phyloP scores from a whole-genome alignment of 2,888 invertebrate species.

The Philonicus albiceps region DNA sequence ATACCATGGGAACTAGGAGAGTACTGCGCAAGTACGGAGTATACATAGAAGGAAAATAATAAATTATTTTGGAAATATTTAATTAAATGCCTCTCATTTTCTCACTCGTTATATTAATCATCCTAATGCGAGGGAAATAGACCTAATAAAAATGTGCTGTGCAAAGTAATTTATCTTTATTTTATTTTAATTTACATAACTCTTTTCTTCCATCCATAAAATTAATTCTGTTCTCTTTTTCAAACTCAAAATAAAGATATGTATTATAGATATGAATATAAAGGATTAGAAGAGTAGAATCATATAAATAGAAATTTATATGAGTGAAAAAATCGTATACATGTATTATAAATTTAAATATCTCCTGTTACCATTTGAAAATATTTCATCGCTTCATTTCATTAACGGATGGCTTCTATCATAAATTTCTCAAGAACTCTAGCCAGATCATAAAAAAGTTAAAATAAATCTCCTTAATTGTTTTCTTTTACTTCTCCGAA shows the following conservation, averaged over 20 bases:
- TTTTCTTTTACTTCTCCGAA: neutral
- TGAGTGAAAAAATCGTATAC: no score
- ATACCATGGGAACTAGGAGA: neutral
- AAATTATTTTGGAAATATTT: neutral
- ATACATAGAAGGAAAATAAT: neutral
- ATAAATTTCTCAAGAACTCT: neutral
- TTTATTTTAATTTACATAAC: no score
- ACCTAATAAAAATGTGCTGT: neutral
- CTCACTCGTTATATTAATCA: neutral
- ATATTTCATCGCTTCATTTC: neutral
- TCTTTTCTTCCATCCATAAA: no score
- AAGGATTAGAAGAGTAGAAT: no score
- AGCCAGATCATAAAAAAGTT: neutral
- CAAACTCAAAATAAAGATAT: neutral
- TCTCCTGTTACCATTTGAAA: neutral
- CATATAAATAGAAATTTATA: neutral
- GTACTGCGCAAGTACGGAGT: neutral
- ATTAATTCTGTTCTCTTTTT: neutral
- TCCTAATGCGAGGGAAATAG: neutral
- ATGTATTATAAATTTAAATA: neutral
- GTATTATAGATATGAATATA: no score
- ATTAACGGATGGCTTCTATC: neutral
- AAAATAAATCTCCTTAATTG: neutral
- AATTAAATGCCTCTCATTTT: neutral
- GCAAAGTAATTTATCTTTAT: neutral